Conservation (phyloP, 2,797 vertebrate species). For the Pogonophryne albipinna region DNA sequence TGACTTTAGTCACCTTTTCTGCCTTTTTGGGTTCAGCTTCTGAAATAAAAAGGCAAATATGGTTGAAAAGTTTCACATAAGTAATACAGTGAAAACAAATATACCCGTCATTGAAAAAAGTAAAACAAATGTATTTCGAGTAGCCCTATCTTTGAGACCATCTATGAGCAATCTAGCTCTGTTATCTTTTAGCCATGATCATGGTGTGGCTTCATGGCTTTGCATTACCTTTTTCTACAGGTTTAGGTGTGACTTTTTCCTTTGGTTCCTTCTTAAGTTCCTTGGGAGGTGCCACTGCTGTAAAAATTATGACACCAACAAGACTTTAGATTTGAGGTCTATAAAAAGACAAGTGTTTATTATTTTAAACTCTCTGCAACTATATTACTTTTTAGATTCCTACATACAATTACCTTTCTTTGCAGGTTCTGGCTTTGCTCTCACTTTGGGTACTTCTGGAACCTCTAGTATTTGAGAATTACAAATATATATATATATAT, state of each 20-base stretch:
- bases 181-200: no score
- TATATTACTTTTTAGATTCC: no score
- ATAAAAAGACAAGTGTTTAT: no score
- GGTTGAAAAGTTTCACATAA: background rate
- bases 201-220: no score
- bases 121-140: no score
- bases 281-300: background rate
- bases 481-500: no score
- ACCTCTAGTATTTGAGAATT: no score
- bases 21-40: conserved; percentile 39
- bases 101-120: no score
- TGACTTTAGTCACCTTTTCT: conserved; percentile 34
- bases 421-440: conserved; percentile 49
- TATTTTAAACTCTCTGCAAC: background rate
- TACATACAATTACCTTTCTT: conserved; percentile 47
- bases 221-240: conserved; percentile 5
- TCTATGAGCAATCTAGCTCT: no score
- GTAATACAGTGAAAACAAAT: background rate
- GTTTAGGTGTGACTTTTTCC: background rate
- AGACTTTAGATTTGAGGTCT: background rate
- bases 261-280: conserved; percentile 5
- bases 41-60: conserved; percentile 38
- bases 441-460: background rate
- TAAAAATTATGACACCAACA: background rate
- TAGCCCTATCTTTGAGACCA: no score